Evolutionary conservation across 2,797 vertebrate species (phyloP).

Genomic region (Manis crassicaudata): DNA sequence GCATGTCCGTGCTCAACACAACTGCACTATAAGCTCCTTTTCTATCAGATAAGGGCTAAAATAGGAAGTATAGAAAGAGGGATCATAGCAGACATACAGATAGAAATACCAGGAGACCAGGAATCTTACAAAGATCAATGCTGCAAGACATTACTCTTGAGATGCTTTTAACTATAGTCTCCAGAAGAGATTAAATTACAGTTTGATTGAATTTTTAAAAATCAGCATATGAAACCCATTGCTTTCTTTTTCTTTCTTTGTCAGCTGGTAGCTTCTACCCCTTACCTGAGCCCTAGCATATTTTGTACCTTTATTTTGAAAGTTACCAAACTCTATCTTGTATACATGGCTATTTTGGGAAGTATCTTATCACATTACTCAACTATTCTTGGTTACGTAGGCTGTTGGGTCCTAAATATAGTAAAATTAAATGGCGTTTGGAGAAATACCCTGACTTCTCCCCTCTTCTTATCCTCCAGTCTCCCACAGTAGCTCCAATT

Average conservation of each 20-base stretch:
- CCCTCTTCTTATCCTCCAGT: background rate
- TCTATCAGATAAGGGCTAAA: background rate
- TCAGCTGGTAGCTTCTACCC: background rate
- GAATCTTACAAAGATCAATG: background rate
- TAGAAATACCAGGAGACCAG: background rate
- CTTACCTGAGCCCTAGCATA: background rate
- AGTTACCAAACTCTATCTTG: background rate
- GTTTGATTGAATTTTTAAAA: background rate
- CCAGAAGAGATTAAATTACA: background rate
- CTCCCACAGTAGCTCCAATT: background rate
- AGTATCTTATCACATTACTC: background rate
- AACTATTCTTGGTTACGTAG: background rate
- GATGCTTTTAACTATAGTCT: background rate
- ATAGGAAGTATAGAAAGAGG: background rate
- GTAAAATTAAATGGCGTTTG: background rate
- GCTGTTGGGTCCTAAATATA: background rate
- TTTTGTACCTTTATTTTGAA: background rate
- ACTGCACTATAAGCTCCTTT: background rate
- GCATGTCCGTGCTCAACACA: too few species aligned
- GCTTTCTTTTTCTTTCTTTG: background rate
- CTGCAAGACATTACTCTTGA: background rate
- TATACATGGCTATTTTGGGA: background rate
- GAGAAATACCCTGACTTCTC: background rate
- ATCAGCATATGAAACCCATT: background rate
- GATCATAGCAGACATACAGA: background rate